Evolutionary conservation across 2,113 vertebrate species (phyloP).

Genomic region (Stomatorhinus ivindoensis): DNA sequence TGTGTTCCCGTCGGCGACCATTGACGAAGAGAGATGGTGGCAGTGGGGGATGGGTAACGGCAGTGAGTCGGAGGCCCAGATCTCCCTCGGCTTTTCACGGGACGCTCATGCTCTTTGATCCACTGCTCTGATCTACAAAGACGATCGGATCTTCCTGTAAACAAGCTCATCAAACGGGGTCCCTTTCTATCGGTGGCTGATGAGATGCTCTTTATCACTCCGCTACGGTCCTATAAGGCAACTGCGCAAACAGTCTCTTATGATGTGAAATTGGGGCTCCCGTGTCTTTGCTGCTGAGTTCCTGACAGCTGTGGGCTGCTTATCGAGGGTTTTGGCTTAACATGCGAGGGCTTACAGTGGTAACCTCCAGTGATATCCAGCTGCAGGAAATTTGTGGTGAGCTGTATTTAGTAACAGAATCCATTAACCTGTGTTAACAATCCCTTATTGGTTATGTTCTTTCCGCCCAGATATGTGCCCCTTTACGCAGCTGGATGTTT

Average conservation of each 20-base stretch:
- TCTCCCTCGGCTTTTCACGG: constrained; percentile 29
- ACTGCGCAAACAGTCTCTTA: neutral
- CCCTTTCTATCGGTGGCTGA: neutral
- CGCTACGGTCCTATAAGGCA: neutral
- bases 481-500: neutral
- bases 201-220: neutral
- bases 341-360: neutral
- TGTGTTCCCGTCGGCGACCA: neutral
- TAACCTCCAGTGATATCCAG: neutral
- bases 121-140: neutral
- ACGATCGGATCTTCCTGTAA: neutral
- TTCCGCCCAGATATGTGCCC: neutral
- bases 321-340: neutral
- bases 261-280: neutral
- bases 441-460: neutral
- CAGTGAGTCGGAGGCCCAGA: neutral
- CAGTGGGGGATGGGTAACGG: neutral
- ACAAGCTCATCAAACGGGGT: neutral
- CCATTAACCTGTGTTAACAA: neutral
- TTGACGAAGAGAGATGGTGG: constrained; percentile 15
- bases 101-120: neutral
- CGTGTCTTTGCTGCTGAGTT: neutral
- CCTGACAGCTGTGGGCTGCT: neutral
- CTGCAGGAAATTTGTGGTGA: neutral
- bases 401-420: constrained; percentile 1